A percentile compares a stretch with the other conserved stretches of the same genome.
phyloP scores from a whole-genome alignment of 2,888 invertebrate species.

The Cosmia trapezina region DNA sequence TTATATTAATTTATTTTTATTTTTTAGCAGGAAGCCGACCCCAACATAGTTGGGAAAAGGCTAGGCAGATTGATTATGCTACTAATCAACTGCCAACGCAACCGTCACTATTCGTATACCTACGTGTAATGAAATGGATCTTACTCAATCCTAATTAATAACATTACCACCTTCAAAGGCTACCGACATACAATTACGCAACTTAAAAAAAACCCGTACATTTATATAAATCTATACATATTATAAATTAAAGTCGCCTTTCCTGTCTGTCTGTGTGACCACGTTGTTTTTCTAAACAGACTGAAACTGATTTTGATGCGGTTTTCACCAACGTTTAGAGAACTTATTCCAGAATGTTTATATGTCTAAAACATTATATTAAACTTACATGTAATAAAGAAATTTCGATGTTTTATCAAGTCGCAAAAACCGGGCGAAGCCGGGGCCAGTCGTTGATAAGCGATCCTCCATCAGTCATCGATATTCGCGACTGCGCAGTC shows the following conservation, averaged over 20 bases:
- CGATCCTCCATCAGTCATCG: constrained; percentile 53
- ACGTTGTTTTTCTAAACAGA: not conserved
- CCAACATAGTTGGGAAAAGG: too few relatives aligned
- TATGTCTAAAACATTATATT: not conserved
- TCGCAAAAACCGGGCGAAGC: too few relatives aligned
- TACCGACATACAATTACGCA: constrained; percentile 20
- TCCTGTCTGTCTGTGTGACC: not conserved
- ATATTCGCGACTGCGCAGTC: constrained; percentile 39
- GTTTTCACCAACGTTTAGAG: not conserved
- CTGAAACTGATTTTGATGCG: too few relatives aligned
- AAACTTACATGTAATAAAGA: not conserved
- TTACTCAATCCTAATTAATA: constrained; percentile 33
- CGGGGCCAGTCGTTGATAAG: constrained; percentile 26
- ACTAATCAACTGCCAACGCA: not conserved
- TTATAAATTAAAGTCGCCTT: not conserved
- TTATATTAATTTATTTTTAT: too few relatives aligned
- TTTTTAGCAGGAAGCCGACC: too few relatives aligned
- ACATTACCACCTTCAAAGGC: constrained; percentile 8
- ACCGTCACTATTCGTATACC: not conserved
- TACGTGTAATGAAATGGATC: not conserved
- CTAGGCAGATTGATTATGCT: too few relatives aligned
- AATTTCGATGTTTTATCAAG: not conserved
- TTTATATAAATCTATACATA: not conserved
- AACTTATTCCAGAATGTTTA: not conserved
- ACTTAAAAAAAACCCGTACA: constrained; percentile 7